These are phyloP conservation scores for Magallana angulata DNA, from an alignment of 1,140 invertebrate species.

Conservation along the genomic window DNA sequence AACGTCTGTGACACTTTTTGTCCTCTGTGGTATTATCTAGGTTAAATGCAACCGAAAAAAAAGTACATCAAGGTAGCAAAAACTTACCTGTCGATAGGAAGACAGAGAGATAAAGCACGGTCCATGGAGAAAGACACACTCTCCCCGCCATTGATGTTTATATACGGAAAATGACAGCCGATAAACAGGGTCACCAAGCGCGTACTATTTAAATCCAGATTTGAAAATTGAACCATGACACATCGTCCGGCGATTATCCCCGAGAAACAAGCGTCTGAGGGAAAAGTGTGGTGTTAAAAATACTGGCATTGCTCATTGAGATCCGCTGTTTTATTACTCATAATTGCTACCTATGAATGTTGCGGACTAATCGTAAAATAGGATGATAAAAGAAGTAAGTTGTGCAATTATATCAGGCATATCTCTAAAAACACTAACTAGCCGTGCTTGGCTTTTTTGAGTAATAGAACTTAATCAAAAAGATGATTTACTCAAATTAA, in stretches of 20 bases:
- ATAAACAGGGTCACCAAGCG: conserved; percentile 1
- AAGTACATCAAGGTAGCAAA: neutral
- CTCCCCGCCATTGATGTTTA: conserved; percentile 18
- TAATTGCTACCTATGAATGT: too few relatives aligned
- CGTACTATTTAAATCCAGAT: neutral
- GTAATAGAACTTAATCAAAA: too few relatives aligned
- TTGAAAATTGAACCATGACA: conserved; percentile 6
- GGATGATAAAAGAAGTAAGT: too few relatives aligned
- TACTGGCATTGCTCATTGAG: too few relatives aligned
- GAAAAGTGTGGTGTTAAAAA: too few relatives aligned
- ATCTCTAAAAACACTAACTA: too few relatives aligned
- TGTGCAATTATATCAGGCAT: too few relatives aligned
- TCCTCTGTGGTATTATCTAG: neutral
- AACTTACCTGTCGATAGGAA: neutral
- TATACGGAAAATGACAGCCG: neutral
- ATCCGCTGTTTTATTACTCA: too few relatives aligned
- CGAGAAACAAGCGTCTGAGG: neutral
- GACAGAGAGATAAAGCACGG: neutral
- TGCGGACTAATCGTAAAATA: too few relatives aligned
- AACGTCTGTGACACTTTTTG: neutral
- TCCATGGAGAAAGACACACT: neutral
- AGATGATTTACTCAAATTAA: too few relatives aligned
- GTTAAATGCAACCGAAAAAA: neutral
- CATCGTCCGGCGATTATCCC: neutral
- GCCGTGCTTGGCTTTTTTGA: too few relatives aligned